These are phyloP conservation scores for Microplitis deprimator DNA, from an alignment of 2,888 invertebrate genomes.

Conservation along the genomic window DNA sequence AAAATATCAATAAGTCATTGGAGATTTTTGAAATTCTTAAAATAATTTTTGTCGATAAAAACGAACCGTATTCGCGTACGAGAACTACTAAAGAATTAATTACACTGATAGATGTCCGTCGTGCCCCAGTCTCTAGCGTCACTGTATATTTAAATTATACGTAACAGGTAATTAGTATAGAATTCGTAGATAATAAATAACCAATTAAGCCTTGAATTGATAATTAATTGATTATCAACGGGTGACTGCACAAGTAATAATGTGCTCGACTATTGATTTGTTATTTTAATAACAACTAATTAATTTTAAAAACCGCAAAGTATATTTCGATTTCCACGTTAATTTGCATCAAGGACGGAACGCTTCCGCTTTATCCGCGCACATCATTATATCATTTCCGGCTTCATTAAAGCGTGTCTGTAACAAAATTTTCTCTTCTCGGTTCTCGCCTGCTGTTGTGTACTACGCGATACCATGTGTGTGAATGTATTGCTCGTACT, in stretches of 20 bases:
- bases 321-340: constrained; percentile 1
- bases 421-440: not conserved
- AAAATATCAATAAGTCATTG: too few species aligned
- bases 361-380: constrained; percentile 26
- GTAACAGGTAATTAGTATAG: constrained; percentile 3
- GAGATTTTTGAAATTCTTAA: too few species aligned
- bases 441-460: constrained; percentile 7
- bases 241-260: constrained; percentile 16
- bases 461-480: not conserved
- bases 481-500: too few species aligned
- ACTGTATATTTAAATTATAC: too few species aligned
- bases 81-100: too few species aligned
- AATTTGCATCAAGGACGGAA: constrained; percentile 26
- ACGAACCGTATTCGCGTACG: too few species aligned
- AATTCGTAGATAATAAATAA: constrained; percentile 7
- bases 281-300: not conserved
- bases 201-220: constrained; percentile 2
- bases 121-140: too few species aligned
- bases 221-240: constrained; percentile 21
- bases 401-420: constrained; percentile 30
- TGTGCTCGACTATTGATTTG: not conserved
- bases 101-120: too few species aligned
- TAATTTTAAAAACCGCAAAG: not conserved
- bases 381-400: constrained; percentile 37
- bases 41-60: too few species aligned